These are phyloP conservation scores for Smutsia gigantea DNA, from an alignment of 2,797 vertebrate genomes.

Conservation along the genomic window DNA sequence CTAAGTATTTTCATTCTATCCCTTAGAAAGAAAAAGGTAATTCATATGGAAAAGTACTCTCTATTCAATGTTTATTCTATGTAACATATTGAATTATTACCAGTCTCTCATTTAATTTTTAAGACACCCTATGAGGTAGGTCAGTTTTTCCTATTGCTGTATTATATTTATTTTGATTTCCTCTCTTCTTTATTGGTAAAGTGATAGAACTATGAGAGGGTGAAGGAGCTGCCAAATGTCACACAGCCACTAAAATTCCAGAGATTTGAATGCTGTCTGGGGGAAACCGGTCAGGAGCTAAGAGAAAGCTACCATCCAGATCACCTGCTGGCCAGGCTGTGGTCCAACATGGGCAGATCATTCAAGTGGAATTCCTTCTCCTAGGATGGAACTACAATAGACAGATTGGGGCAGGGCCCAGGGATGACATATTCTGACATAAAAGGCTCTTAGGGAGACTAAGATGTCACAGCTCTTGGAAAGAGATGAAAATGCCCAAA, in stretches of 20 bases:
- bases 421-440: not conserved
- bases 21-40: not conserved
- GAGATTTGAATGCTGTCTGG: not conserved
- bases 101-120: not conserved
- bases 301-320: not conserved
- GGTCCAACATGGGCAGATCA: not conserved
- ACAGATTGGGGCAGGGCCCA: fast-evolving
- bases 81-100: not conserved
- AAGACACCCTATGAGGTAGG: not conserved
- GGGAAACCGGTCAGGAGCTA: not conserved
- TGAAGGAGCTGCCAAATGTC: not conserved
- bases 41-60: not conserved
- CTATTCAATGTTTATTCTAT: not conserved
- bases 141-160: not conserved
- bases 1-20: not conserved
- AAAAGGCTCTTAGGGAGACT: not conserved
- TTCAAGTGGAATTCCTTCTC: not conserved
- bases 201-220: not conserved
- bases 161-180: not conserved
- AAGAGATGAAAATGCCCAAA: not conserved
- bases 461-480: not conserved
- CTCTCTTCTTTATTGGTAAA: not conserved
- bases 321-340: not conserved
- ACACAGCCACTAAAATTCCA: not conserved
- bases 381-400: not conserved